These are phyloP conservation scores for Proteles cristata DNA, from an alignment of 2,113 vertebrate species.

Conservation along the genomic window DNA sequence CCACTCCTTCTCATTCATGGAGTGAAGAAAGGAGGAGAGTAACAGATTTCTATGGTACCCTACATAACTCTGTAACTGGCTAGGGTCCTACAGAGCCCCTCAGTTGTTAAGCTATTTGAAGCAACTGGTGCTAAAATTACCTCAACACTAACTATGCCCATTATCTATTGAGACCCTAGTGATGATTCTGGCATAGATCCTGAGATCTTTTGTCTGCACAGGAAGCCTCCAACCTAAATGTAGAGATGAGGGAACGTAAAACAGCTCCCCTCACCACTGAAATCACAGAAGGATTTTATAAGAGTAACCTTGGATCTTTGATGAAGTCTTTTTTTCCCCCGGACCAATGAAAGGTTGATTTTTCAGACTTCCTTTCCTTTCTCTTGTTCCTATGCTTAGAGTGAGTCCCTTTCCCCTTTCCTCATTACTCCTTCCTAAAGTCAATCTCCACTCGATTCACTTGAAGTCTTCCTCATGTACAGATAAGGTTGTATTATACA, in stretches of 20 bases:
- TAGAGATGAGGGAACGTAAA: neutral
- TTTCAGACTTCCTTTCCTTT: neutral
- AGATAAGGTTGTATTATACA: neutral
- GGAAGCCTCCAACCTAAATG: neutral
- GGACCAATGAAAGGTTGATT: neutral
- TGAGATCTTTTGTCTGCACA: neutral
- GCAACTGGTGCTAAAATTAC: neutral
- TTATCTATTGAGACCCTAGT: neutral
- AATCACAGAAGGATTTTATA: neutral
- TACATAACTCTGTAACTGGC: neutral
- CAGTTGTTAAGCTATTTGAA: neutral
- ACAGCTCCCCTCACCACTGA: neutral
- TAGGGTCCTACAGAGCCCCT: neutral
- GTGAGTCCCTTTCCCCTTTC: neutral
- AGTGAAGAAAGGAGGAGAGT: no score
- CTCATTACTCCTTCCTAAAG: neutral
- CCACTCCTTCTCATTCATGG: no score
- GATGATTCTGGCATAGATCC: neutral
- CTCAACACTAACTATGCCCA: neutral
- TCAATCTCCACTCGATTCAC: neutral
- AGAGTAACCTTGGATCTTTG: neutral
- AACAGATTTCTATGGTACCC: neutral
- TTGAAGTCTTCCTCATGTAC: neutral
- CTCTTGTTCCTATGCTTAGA: neutral
- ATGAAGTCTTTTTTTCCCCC: neutral